A percentile compares a stretch with the other conserved stretches of the same genome.
phyloP scores from a whole-genome alignment of 2,113 vertebrate species.

The Camelus dromedarius region DNA sequence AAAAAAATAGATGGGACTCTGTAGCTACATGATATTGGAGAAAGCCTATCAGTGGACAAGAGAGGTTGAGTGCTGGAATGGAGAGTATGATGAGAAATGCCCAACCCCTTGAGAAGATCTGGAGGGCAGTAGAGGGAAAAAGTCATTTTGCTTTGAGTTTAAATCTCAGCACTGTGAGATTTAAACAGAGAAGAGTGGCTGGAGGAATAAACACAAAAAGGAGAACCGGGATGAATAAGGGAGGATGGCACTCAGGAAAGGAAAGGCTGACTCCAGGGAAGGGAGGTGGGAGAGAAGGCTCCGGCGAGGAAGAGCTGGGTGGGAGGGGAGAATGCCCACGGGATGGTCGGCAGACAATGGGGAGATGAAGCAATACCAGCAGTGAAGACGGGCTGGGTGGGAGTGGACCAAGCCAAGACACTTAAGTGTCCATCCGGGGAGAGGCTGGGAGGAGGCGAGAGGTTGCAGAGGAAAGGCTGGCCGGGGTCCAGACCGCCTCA shows the following conservation, averaged over 20 bases:
- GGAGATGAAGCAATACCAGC: slow-evolving; percentile 11
- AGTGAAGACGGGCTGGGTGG: background rate
- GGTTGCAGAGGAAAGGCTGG: background rate
- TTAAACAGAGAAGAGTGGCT: background rate
- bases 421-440: background rate
- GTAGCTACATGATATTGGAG: background rate
- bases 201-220: background rate
- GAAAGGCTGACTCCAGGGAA: background rate
- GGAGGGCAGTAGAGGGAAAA: background rate
- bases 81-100: background rate
- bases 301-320: background rate
- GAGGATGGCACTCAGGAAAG: slow-evolving; percentile 39
- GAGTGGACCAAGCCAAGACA: background rate
- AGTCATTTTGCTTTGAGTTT: background rate
- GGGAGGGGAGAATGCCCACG: background rate
- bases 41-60: background rate
- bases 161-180: background rate
- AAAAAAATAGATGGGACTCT: background rate
- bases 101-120: background rate
- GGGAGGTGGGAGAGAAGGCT: background rate
- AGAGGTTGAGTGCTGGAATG: background rate
- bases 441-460: slow-evolving; percentile 4
- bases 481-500: background rate
- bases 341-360: background rate
- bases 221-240: background rate